Evolutionary conservation across 2,888 invertebrate genomes (phyloP).

Genomic region (Clitarchus hookeri): DNA sequence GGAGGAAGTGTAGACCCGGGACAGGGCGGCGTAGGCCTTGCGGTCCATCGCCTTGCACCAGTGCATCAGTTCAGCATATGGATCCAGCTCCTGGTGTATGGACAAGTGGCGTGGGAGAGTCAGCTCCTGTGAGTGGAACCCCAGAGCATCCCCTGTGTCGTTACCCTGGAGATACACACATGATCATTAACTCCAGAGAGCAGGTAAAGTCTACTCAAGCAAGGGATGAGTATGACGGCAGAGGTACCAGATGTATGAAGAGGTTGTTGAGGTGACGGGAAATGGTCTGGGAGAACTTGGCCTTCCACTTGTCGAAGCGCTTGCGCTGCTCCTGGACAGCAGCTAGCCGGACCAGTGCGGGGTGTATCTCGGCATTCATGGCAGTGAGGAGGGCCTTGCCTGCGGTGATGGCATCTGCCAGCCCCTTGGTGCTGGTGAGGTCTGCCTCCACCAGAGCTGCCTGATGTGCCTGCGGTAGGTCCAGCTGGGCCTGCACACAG

Average conservation of each 20-base stretch:
- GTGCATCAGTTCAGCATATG: slow-evolving; percentile 89
- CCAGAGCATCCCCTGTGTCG: slow-evolving; percentile 68
- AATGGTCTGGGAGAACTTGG: slow-evolving; percentile 80
- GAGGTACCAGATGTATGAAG: slow-evolving; percentile 82
- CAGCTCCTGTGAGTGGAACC: slow-evolving; percentile 59
- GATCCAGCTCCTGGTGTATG: slow-evolving; percentile 84
- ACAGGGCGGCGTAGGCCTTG: slow-evolving; percentile 78
- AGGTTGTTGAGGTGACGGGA: slow-evolving; percentile 92
- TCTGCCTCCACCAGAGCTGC: slow-evolving; percentile 73
- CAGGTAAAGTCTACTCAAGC: background rate
- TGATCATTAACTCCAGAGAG: background rate
- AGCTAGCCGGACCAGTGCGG: slow-evolving; percentile 66
- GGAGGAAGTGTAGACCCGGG: slow-evolving; percentile 78
- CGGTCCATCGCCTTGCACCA: slow-evolving; percentile 88
- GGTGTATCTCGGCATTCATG: slow-evolving; percentile 70
- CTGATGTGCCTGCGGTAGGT: slow-evolving; percentile 70
- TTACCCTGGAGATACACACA: slow-evolving; percentile 58
- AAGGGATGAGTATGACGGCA: background rate
- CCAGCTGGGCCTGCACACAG: slow-evolving; percentile 64
- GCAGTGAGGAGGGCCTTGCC: slow-evolving; percentile 75
- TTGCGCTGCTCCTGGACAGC: slow-evolving; percentile 83
- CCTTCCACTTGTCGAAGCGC: slow-evolving; percentile 75
- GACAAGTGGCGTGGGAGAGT: slow-evolving; percentile 75
- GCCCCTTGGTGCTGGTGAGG: slow-evolving; percentile 65
- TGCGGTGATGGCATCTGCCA: slow-evolving; percentile 68